Base-by-base conservation (phyloP, 2,797 vertebrate species). In the Clarias platycephalus region DNA sequence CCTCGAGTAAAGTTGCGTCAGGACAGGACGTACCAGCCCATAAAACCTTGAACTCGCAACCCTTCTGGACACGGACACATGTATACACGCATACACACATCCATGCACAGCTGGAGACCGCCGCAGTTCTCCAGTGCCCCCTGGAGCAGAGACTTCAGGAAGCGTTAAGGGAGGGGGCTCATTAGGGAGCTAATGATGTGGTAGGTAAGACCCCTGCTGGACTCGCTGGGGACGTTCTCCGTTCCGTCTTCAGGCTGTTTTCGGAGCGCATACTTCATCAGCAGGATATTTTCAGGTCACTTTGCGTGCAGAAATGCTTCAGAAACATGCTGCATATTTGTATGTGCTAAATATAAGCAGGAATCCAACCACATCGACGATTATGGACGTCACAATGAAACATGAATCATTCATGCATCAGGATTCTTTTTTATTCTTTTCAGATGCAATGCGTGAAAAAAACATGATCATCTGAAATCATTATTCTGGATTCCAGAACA, bases 21-120 rank as follows among this genome's bases (percentile, higher is more conserved):
- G 86, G 79, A 89, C 88, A 89, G 88, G 88, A 89, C 85, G 68
- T 88, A 82, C 85, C 87, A 88, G 85, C 85, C 82, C 68, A 77
- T 89, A 89, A 89, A 89, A 85, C 79, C 79, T 58, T 28, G 67
- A 83, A 77, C 88, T 44, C 58, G 7, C 58, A 86, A 75, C 85
- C 77, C 84, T 87, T 85, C 63, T n/a, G 22, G 74, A 60, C 28
- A 79, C 53, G 60, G n/a, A 70, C 64, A 80, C 83, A 83, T 37
- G 66, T n/a, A 85, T 26, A 86, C 72, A 84, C 81, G 77, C 53
- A 63, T 26, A 60, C 75, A 80, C 55, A 40, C 26, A 26, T 62
- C 13, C 67, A 80, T 44, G 57, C 86, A 67, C 16, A 67, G 76
- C 85, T 77, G 84, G 57, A 66, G 81, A 86, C 86, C 58, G 68